Base-by-base conservation (phyloP, 2,113 vertebrate species). In the Callaeas wilsoni region DNA sequence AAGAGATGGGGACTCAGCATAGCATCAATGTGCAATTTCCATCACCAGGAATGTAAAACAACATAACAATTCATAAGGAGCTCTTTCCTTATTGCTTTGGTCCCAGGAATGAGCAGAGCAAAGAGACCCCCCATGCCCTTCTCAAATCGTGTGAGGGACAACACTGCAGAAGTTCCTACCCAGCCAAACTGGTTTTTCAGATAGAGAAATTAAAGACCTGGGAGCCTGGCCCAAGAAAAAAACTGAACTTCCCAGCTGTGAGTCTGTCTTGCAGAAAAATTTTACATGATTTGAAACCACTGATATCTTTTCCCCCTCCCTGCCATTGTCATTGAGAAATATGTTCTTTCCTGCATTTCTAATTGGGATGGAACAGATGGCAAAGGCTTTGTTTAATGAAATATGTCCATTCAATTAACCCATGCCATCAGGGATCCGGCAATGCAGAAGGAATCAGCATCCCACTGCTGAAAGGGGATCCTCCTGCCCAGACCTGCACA, bases 351-450 rank as follows among this genome's bases (percentile, higher is more conserved):
- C 84, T 93, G 91, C 93, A 94, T 95, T 95, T 92, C 74, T 96
- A 97, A 97, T 96, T 93, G 94, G 96, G 89, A 93, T 1, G 3
- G 69, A 97, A 96, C 97, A 98, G 97, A 98, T 98, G 98, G 97
- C 2, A 1, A 94, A 92, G 90, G 89, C 89, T 91, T 97, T 98
- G 96, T 97, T 97, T 97, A 98, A 98, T 98, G 96, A 98, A 98
- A 98, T 97, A 98, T 96, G 96, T 98, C 97, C 96, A 82, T 98
- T 97, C 96, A 94, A 98, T 98, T 97, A 98, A 97, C 93, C 91
- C 64, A 85, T 13, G 30, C 89, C 96, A 69, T 37, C 60, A 80
- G 96, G 96, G 96, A 98, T 85, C 94, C n/a, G 3, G 62, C 80
- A 74, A 53, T 33, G 70, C 84, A 79, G 65, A 84, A 90, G 65